Base-by-base conservation (phyloP, 2,888 invertebrate species). In the Melipona bicolor region DNA sequence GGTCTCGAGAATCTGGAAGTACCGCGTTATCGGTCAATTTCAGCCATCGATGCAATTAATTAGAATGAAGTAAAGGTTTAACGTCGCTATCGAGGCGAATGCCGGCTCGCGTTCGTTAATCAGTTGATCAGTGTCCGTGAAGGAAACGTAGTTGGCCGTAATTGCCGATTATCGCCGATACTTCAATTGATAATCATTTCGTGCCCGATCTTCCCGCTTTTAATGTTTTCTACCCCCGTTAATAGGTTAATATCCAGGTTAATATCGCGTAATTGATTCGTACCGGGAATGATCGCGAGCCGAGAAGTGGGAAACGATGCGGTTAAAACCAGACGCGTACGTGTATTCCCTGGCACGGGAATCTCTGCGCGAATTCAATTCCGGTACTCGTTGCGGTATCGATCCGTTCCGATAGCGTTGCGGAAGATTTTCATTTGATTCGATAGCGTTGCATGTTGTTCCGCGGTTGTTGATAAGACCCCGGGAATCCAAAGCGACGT, bases 121-220 rank as follows among this genome's bases (percentile, higher is more conserved):
- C 67, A 77, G 65, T 83, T 56, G 74, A 36, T 36, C 69, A 70
- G 43, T 59, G 43, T 69, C 69, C 43, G 24, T 52, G 54, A 77
- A 54, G 64, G 73, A 24, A 71, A 61, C 17, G 49, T 67, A 73
- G 65, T 77, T 74, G 69, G 43, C 43, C 77, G 59, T 77, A 81
- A 83, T 83, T 83, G 67, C 77, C 27, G 72, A 76, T 77, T 81
- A 70, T 81, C 70, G 50, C 67, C 56, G 65, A 27, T 27, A 27
- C 36, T 69, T 62, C n/a, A 54, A 64, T 64, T 52, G 73, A 24
- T 27, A 13, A 5, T 43, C 54, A 43, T 43, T 72, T 79, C 43
- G 24, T 54, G 11, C 13, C 32, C 11, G 19, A 13, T 70, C 52
- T 21, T 27, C n/a, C 43, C n/a, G 27, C 19, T 49, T 50, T 49